phyloP scores from a whole-genome alignment of 2,888 invertebrate genomes.

The Drosophila pullipes region DNA sequence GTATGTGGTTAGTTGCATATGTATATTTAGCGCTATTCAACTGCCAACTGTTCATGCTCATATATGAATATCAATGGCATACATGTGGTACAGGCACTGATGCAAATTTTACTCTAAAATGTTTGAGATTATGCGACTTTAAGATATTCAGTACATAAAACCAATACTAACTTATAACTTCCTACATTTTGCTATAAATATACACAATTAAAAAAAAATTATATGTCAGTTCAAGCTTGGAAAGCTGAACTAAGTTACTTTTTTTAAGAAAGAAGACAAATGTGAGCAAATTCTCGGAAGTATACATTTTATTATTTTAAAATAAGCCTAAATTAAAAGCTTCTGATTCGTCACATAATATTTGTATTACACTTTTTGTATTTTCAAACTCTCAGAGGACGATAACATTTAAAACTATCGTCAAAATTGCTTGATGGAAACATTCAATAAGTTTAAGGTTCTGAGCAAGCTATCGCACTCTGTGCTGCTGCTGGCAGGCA shows the following conservation, averaged over 20 bases:
- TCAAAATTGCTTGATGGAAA: slow-evolving; percentile 7
- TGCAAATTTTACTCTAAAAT: slow-evolving; percentile 22
- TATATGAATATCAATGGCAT: slow-evolving; percentile 69
- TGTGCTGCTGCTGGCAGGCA: neutral
- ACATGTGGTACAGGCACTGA: slow-evolving; percentile 32
- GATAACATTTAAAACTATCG: slow-evolving; percentile 1
- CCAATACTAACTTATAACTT: neutral
- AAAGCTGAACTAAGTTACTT: neutral
- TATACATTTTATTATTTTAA: neutral
- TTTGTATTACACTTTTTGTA: neutral
- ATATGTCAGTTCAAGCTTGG: neutral
- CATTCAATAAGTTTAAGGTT: slow-evolving; percentile 29
- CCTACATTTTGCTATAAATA: neutral
- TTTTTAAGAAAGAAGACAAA: neutral
- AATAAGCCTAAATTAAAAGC: neutral
- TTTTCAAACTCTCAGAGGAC: neutral
- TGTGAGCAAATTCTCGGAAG: neutral
- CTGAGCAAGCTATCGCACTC: neutral
- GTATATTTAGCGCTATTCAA: slow-evolving; percentile 72
- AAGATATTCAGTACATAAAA: neutral
- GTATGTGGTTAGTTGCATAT: slow-evolving; percentile 43
- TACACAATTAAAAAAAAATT: neutral
- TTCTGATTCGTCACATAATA: neutral
- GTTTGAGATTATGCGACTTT: neutral
- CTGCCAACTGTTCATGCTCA: slow-evolving; percentile 65